Evolutionary conservation across 2,113 vertebrate species (phyloP), one percentile per base, ranked within the genome.

Genomic region (Callorhinus ursinus): DNA sequence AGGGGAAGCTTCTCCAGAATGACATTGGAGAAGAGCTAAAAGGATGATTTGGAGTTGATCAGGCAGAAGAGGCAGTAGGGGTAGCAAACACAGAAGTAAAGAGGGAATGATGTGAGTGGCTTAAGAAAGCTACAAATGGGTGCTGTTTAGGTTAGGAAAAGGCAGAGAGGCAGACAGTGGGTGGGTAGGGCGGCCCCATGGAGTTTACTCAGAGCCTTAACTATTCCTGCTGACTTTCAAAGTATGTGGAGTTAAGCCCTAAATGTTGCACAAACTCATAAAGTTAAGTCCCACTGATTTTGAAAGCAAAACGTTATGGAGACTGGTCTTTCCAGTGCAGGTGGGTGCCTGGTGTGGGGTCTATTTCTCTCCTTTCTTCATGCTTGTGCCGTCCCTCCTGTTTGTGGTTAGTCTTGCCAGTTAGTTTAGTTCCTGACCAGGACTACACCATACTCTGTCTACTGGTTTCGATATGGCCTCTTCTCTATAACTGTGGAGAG

Each of bases 111-210:
- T 5, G 1, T 42, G 18, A 28, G 0, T 16, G 22, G 9, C 7
- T 61, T 67, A 61, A 5, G 16, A 80, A 71, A 93, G 28, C 33
- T 33, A 24, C 0, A 5, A 22, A 4, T 59, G 15, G 39, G 26
- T 31, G 36, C 11, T 33, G 13, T 61, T 71, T n/a, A 53, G 16
- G 22, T 28, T 2, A 18, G 18, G 31, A 3, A 18, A 21, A 22
- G 19, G 26, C 67, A 83, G 36, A 33, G 28, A 85, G 24, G 19
- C 22, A 86, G 39, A n/a, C 2, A 6, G 51, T 21, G 14, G 55
- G 2, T 33, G 42, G 1, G 6, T n/a, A 51, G 28, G 28, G 55
- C 72, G 13, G 4, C 2, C 26, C 39, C 1, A 0, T 5, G 42
- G 24, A 31, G 9, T n/a, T 76, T 57, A 26, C 19, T 42, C 21